Evolutionary conservation across 2,797 vertebrate species (phyloP).

Genomic region (Phrynocephalus vlangalii): DNA sequence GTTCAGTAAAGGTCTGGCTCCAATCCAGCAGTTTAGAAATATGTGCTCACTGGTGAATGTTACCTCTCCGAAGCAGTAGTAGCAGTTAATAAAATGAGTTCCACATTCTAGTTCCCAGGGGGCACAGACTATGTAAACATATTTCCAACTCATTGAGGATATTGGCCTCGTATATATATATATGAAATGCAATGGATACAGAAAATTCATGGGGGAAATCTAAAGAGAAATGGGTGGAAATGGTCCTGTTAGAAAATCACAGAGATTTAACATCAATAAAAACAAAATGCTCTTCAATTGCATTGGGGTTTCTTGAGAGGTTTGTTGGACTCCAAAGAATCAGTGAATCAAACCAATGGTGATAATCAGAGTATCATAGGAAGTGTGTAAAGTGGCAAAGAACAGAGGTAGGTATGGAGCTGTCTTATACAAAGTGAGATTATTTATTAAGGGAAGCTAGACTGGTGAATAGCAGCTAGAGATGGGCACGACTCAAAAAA

Average conservation of each 20-base stretch:
- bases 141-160: background rate
- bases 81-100: background rate
- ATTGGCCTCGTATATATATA: background rate
- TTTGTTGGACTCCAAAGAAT: background rate
- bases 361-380: background rate
- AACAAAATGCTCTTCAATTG: slow-evolving; percentile 4
- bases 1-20: background rate
- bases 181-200: background rate
- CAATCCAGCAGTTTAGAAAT: background rate
- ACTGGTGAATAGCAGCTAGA: background rate
- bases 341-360: background rate
- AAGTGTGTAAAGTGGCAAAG: background rate
- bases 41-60: background rate
- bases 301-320: background rate
- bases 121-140: background rate
- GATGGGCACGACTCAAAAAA: too few species aligned
- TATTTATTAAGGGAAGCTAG: background rate
- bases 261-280: background rate
- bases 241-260: background rate
- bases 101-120: background rate
- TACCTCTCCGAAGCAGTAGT: background rate
- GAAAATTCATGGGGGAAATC: background rate
- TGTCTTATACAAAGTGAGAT: background rate
- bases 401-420: background rate
- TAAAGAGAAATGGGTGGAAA: background rate